Evolutionary conservation across 2,797 vertebrate species (phyloP).

Genomic region (Oreortyx pictus): DNA sequence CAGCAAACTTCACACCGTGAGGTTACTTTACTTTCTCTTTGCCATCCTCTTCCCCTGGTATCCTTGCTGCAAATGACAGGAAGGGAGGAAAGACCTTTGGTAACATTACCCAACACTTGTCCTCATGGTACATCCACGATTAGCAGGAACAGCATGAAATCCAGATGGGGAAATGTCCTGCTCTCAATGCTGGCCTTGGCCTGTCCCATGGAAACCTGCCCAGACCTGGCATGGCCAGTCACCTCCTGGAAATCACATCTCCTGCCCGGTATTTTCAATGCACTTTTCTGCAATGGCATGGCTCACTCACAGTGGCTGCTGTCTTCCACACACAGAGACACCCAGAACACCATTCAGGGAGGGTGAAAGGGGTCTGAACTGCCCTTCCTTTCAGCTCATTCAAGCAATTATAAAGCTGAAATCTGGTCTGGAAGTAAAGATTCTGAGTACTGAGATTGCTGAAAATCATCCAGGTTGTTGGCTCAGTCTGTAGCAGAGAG

Average conservation of each 20-base stretch:
- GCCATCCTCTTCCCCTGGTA: not conserved
- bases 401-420: not conserved
- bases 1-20: not conserved
- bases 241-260: not conserved
- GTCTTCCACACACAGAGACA: not conserved
- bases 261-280: not conserved
- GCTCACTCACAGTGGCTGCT: rapidly evolving
- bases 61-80: not conserved
- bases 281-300: rapidly evolving
- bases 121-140: not conserved
- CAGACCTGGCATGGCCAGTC: not conserved
- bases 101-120: not conserved
- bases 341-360: not conserved
- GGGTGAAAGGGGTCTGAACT: not conserved
- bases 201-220: not conserved
- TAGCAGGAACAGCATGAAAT: not conserved
- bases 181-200: not conserved
- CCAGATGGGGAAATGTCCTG: not conserved
- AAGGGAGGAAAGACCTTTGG: conserved; percentile 30
- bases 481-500: too few relatives aligned
- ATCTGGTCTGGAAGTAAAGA: not conserved
- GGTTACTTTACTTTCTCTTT: not conserved
- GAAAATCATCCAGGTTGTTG: not conserved
- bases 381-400: not conserved
- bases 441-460: not conserved